These are phyloP conservation scores for Drosophila sturtevanti DNA, from an alignment of 1,140 invertebrate species.

Conservation along the genomic window DNA sequence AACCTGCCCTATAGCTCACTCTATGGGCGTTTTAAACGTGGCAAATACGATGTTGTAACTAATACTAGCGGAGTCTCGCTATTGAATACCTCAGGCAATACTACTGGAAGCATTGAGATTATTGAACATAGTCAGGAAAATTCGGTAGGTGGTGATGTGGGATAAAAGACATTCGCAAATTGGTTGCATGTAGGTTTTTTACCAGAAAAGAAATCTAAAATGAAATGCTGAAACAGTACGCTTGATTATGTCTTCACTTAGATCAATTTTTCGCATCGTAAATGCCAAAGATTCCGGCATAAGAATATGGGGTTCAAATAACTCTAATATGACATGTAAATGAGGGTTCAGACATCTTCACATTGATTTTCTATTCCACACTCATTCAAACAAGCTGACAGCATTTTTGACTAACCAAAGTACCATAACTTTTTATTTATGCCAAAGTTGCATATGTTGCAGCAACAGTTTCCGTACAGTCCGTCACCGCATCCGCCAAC, in stretches of 20 bases:
- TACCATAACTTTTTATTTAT: constrained; percentile 67
- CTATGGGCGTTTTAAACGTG: constrained; percentile 93
- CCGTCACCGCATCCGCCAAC: constrained; percentile 80
- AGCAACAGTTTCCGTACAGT: constrained; percentile 83
- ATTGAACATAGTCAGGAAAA: constrained; percentile 83
- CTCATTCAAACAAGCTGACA: constrained; percentile 24
- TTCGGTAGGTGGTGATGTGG: constrained; percentile 66
- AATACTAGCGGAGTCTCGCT: constrained; percentile 75
- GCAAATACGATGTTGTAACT: constrained; percentile 84
- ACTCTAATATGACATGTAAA: no score
- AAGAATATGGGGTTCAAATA: no score
- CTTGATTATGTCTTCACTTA: no score
- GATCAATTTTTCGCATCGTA: no score
- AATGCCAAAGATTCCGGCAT: no score
- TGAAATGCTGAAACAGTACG: neutral
- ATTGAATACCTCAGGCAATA: constrained; percentile 78
- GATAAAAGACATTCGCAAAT: neutral
- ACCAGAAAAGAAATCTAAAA: constrained; percentile 1
- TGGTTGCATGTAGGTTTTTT: neutral
- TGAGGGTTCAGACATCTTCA: neutral
- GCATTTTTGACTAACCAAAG: constrained; percentile 60
- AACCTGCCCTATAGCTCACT: constrained; percentile 94
- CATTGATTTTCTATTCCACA: neutral
- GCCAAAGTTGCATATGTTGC: constrained; percentile 82
- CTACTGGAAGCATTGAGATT: constrained; percentile 82